Evolutionary conservation across 2,797 vertebrate species (phyloP).

Genomic region (Chelonia mydas): DNA sequence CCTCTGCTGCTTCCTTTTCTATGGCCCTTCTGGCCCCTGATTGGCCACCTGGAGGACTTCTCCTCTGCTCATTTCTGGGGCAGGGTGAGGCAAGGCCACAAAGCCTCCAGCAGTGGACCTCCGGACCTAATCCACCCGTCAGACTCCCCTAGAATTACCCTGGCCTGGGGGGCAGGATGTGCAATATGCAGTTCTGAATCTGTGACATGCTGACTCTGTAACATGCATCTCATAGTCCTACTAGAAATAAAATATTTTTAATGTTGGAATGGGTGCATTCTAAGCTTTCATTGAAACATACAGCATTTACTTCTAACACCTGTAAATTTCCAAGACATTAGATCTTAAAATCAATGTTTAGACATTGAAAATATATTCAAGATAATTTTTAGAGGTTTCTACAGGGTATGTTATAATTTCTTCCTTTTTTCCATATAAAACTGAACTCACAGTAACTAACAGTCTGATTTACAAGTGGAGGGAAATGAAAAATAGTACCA

Average conservation of each 20-base stretch:
- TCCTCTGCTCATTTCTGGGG: too few species aligned
- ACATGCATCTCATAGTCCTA: neutral
- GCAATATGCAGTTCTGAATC: neutral
- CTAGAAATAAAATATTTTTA: neutral
- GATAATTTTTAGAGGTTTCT: constrained; percentile 28
- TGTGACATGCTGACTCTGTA: neutral
- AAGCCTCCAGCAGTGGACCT: too few species aligned
- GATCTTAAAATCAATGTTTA: constrained; percentile 20
- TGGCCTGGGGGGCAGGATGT: neutral
- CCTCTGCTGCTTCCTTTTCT: too few species aligned
- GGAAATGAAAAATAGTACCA: neutral
- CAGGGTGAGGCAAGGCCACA: too few species aligned
- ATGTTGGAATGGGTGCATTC: neutral
- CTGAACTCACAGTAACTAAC: constrained; percentile 10
- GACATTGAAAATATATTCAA: constrained; percentile 27
- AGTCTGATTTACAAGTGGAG: constrained; percentile 15
- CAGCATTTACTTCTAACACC: constrained; percentile 10
- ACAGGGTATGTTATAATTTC: neutral
- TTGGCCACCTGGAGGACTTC: too few species aligned
- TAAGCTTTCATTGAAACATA: neutral
- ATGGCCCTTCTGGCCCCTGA: too few species aligned
- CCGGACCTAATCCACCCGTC: too few species aligned
- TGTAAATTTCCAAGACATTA: constrained; percentile 34
- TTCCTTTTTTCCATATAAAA: neutral
- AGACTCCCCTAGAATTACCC: neutral